These are phyloP conservation scores for Philantomba maxwellii DNA, from an alignment of 2,113 vertebrate species.

Conservation along the genomic window DNA sequence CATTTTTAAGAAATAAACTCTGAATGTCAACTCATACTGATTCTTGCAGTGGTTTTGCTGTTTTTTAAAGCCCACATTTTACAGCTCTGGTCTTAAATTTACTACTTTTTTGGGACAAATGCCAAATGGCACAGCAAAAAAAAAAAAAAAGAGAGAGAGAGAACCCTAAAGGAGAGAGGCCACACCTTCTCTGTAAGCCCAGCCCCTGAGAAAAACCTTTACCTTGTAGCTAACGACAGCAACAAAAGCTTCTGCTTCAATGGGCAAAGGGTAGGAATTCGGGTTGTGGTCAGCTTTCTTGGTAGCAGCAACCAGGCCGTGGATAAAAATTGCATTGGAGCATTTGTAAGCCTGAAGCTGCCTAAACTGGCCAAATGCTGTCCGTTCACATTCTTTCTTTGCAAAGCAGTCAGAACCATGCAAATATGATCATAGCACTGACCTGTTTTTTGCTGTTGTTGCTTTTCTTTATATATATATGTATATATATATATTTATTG, in stretches of 20 bases:
- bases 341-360: background rate
- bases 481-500: background rate
- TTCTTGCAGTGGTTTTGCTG: conserved; percentile 32
- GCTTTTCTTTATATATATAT: background rate
- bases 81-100: conserved; percentile 29
- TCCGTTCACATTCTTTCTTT: background rate
- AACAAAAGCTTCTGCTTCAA: background rate
- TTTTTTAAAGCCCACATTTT: conserved; percentile 23
- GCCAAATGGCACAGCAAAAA: conserved; percentile 13
- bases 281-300: background rate
- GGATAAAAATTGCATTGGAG: background rate
- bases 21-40: background rate
- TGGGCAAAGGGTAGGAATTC: background rate
- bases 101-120: conserved; percentile 34
- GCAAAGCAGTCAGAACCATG: background rate
- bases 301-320: background rate
- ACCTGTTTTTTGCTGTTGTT: background rate
- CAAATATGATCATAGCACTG: background rate
- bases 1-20: conserved; percentile 24
- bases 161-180: background rate
- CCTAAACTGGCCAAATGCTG: background rate
- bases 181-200: background rate
- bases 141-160: background rate
- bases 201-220: background rate
- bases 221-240: background rate